Evolutionary conservation across 1,140 invertebrate species (phyloP), one percentile per base, ranked within the genome.

Genomic region (Drosophila dunni): DNA sequence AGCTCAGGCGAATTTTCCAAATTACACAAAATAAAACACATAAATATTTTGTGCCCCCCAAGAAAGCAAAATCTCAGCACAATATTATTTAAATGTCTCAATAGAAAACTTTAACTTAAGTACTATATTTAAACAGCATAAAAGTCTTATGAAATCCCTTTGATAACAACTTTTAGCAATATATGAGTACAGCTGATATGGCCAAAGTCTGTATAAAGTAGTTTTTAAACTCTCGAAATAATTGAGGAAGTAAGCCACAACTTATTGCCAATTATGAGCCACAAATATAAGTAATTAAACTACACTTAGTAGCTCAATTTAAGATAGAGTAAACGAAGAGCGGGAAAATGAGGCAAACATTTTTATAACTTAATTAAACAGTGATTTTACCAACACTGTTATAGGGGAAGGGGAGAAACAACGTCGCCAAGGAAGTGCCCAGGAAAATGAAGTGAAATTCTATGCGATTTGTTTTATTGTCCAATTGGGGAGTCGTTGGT

Each of bases 351-450:
- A 75, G 67, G 75, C 73, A 79, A 86, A 79, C 76, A 86, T 79
- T 86, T 86, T 88, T 88, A 88, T 88, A 86, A 86, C 79, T 88
- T 86, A 86, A 86, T 86, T 86, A 86, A 86, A 88, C 83, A 88
- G 62, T 77, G 82, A 86, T 88, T 85, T 85, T 85, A 86, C 69
- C 70, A 36, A 64, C 79, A 85, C 76, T 85, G 86, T 82, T 74
- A 69, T 61, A 57, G 63, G 24, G 24, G 24, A 29, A 6, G 24
- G 24, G 24, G 24, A 24, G 50, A 68, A 57, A 34, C 20, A 40
- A 71, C 57, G 50, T 38, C 50, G 48, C 17, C 38, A 45, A 75
- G 24, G 24, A 29, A 29, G 15, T 42, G 44, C 44, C 62, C 62
- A 58, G 58, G 63, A 76, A 86, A 88, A 86, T 79, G 53, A 56